Base-by-base conservation (phyloP, 92 coral and sea anemone genomes). In the Phenganax marumi region DNA sequence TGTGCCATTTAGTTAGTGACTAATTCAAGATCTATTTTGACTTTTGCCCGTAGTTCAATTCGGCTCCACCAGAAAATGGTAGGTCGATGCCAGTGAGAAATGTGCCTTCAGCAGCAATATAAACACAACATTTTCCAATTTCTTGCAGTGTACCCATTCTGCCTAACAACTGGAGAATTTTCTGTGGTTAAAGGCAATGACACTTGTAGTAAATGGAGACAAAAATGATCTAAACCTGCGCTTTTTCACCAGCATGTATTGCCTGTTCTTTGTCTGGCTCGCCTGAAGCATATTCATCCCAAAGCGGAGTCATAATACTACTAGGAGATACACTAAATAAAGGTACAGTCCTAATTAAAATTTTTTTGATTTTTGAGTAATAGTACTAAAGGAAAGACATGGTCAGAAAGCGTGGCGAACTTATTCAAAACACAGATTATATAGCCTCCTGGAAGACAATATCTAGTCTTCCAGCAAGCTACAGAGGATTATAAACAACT, bases 101-200 rank as follows among this genome's bases (percentile, higher is more conserved):
- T 8, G 97, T 90, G 1, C 92, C 97, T 72, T 93, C 97, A 25
- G 97, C 97, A 22, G 97, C 97, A 70, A 93, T 91, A 73, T 86
- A 92, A 79, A 93, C 82, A 83, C 97, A 93, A 50, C 90, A 86
- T 78, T 91, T 92, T 54, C 97, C 97, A 10, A 90, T 86, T 81
- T 93, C 97, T 77, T 86, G 91, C 11, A 93, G 87, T 11, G 97
- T 91, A 12, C 97, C 97, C 97, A 93, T 93, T 64, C 97, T 91
- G 68, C 97, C 97, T 17, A 93, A 62, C 68, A 91, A 86, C 97
- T 93, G 73, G 21, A 52, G 24, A 25, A 64, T 10, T 70, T 66
- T 3, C 12, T 66, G 49, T 4, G 26, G 48, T 6, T 25, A 49
- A 33, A 3, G 50, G 43, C 43, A 18, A 66, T 10, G 50, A 62